phyloP scores from a whole-genome alignment of 2,113 vertebrate species.

The Passer domesticus region DNA sequence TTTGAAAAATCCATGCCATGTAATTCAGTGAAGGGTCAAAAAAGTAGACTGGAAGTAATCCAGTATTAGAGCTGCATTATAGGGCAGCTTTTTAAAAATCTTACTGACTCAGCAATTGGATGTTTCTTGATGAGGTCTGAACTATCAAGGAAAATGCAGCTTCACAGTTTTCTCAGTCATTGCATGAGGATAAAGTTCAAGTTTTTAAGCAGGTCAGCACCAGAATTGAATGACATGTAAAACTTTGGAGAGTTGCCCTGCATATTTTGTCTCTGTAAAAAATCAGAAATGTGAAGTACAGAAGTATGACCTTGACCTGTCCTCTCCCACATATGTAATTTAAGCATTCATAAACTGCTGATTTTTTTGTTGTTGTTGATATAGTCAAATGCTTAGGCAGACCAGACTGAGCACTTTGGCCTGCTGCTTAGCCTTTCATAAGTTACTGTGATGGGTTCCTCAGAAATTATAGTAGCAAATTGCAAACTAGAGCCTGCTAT shows the following conservation, averaged over 20 bases:
- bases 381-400: background rate
- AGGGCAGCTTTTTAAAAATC: slow-evolving; percentile 52
- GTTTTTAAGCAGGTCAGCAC: slow-evolving; percentile 10
- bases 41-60: slow-evolving; percentile 63
- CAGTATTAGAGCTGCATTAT: slow-evolving; percentile 45
- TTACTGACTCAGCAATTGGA: slow-evolving; percentile 51
- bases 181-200: slow-evolving; percentile 10
- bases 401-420: background rate
- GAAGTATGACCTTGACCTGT: background rate
- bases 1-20: slow-evolving; percentile 61
- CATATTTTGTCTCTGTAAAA: background rate
- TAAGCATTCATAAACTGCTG: background rate
- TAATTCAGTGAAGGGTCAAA: slow-evolving; percentile 56
- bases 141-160: slow-evolving; percentile 43
- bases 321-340: background rate
- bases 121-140: slow-evolving; percentile 54
- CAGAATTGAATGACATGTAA: background rate
- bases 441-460: background rate
- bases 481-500: background rate
- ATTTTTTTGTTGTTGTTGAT: background rate
- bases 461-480: background rate
- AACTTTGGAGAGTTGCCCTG: slow-evolving; percentile 19
- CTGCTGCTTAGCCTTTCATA: background rate
- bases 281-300: background rate
- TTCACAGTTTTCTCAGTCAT: background rate